A percentile compares a stretch with the other conserved stretches of the same genome.
Conservation (phyloP, 2,113 vertebrate genomes). For the Pundamilia nyererei region DNA sequence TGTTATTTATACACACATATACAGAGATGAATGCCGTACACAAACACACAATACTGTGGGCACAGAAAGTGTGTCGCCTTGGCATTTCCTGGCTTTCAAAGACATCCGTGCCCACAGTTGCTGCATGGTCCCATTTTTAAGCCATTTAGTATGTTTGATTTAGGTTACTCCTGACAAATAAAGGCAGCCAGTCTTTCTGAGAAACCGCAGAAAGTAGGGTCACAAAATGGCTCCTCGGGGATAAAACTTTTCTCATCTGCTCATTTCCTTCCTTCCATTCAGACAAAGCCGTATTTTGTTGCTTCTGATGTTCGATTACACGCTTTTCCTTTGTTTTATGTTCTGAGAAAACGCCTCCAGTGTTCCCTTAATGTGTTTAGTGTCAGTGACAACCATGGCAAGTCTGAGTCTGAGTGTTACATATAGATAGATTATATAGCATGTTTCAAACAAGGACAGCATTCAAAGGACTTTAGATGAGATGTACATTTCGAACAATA, state of each 20-base stretch:
- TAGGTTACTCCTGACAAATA: background rate
- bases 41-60: background rate
- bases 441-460: background rate
- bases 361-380: background rate
- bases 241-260: background rate
- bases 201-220: background rate
- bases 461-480: background rate
- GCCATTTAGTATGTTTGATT: background rate
- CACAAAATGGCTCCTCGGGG: background rate
- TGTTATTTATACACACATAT: background rate
- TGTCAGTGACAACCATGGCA: background rate
- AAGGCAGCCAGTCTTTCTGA: background rate
- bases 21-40: background rate
- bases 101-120: background rate
- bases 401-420: background rate
- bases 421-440: background rate
- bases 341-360: background rate
- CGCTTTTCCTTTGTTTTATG: background rate
- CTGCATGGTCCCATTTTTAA: background rate
- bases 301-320: background rate
- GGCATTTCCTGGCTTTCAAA: slow-evolving; percentile 51
- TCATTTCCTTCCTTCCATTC: background rate
- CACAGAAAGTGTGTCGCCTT: slow-evolving; percentile 35
- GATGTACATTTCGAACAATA: background rate
- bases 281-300: background rate